phyloP scores from a whole-genome alignment of 2,797 vertebrate genomes.

The Iguana delicatissima region DNA sequence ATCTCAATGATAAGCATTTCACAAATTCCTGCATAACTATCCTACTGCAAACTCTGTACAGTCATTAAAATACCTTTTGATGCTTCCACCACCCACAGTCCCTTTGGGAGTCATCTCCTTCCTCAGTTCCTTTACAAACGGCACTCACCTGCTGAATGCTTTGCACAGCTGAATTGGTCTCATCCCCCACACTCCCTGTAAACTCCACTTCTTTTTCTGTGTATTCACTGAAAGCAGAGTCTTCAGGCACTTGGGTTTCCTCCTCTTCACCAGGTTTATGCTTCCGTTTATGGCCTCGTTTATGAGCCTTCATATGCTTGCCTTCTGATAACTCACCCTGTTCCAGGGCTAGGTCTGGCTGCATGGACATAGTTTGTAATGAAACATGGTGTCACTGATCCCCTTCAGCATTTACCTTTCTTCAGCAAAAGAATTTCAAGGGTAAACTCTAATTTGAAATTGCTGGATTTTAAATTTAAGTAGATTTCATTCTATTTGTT shows the following conservation, averaged over 20 bases:
- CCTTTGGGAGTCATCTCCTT: background rate
- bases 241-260: constrained; percentile 84
- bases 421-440: constrained; percentile 18
- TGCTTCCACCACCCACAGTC: background rate
- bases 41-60: background rate
- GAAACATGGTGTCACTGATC: background rate
- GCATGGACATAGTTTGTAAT: constrained; percentile 43
- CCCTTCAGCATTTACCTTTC: background rate
- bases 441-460: constrained; percentile 1
- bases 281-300: constrained; percentile 83
- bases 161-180: constrained; percentile 95
- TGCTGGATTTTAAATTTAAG: background rate
- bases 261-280: constrained; percentile 80
- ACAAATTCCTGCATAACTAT: background rate
- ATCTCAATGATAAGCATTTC: background rate
- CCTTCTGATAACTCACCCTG: constrained; percentile 84
- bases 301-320: constrained; percentile 79
- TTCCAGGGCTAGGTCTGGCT: constrained; percentile 89
- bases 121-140: constrained; percentile 9
- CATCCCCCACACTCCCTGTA: constrained; percentile 85
- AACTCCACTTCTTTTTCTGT: constrained; percentile 84
- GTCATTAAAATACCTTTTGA: background rate
- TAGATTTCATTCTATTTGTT: background rate
- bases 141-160: constrained; percentile 93
- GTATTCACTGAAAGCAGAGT: constrained; percentile 87